Base-by-base conservation (phyloP, 2,888 invertebrate genomes). In the Lampropteryx suffumata region DNA sequence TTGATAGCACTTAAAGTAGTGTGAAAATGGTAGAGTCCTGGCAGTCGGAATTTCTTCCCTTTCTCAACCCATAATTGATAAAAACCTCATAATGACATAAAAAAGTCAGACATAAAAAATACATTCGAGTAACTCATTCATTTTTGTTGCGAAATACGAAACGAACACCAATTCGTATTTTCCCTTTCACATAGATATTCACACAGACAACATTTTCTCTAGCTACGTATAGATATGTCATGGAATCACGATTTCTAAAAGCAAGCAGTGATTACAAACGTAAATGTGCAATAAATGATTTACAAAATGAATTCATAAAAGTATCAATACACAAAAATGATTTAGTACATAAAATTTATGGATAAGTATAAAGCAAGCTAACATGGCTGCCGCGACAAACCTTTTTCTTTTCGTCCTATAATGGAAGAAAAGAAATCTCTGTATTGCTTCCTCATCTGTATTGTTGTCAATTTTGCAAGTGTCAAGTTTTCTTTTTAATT, bases 191-290 rank as follows among this genome's bases (percentile, higher is more conserved):
- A 64, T 66, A 69, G 73, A 57, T 65, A 71, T 71, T 69, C 82
- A 85, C 82, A 84, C 76, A 62, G 75, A 79, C 79, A 73, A 82
- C 78, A 81, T 79, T 77, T 76, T 74, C 65, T 83, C 85, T 90
- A 89, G 78, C 86, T 89, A 88, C 48, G 61, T 73, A 81, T 83
- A 87, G 89, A 90, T 90, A 90, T 90, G 89, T 90, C 77, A 86
- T 85, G 75, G 76, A 81, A 86, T 89, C 89, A 89, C 89, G 82
- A 78, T 82, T 76, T 73, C 76, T 81, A 84, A 71, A 79, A 81
- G 81, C 86, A 82, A 86, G 88, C 87, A 68, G 77, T 77, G 78
- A 74, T 71, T 69, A 57, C 49, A 62, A 48, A 63, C 67, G 36
- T 52, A 55, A 60, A 58, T 55, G 9, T 46, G 37, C 43, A 2